phyloP scores from a whole-genome alignment of 2,113 vertebrate species.

The Agapornis roseicollis region DNA sequence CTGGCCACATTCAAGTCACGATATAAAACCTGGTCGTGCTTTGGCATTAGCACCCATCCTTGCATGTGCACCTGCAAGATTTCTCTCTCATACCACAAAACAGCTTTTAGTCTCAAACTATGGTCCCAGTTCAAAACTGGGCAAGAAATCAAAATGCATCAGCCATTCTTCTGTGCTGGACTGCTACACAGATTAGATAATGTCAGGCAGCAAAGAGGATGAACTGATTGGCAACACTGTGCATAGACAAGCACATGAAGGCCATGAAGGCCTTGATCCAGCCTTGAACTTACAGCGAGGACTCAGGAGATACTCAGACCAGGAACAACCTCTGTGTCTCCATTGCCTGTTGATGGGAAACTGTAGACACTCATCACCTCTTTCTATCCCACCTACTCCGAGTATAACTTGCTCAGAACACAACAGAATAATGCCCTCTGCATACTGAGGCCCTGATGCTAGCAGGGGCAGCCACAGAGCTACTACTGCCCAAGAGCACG shows the following conservation, averaged over 20 bases:
- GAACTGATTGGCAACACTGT: not conserved
- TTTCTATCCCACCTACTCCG: not conserved
- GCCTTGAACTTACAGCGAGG: not conserved
- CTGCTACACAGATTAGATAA: not conserved
- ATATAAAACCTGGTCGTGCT: not conserved
- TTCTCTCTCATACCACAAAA: not conserved
- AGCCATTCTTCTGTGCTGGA: not conserved
- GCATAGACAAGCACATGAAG: not conserved
- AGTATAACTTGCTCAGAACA: not conserved
- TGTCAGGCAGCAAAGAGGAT: not conserved
- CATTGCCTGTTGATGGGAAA: not conserved
- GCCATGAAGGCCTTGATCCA: not conserved
- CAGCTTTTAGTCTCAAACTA: not conserved
- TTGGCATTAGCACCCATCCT: not conserved
- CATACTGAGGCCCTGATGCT: accelerated
- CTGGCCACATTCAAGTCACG: not conserved
- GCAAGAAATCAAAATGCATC: not conserved
- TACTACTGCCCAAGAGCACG: not conserved
- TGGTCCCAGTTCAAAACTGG: accelerated
- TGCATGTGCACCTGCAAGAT: not conserved
- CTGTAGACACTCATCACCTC: not conserved
- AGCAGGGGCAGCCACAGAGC: not conserved
- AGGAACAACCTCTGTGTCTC: not conserved
- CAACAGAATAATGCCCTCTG: accelerated
- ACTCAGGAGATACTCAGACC: not conserved